Evolutionary conservation across 2,113 vertebrate species (phyloP).

Genomic region (Elanus axillaris): DNA sequence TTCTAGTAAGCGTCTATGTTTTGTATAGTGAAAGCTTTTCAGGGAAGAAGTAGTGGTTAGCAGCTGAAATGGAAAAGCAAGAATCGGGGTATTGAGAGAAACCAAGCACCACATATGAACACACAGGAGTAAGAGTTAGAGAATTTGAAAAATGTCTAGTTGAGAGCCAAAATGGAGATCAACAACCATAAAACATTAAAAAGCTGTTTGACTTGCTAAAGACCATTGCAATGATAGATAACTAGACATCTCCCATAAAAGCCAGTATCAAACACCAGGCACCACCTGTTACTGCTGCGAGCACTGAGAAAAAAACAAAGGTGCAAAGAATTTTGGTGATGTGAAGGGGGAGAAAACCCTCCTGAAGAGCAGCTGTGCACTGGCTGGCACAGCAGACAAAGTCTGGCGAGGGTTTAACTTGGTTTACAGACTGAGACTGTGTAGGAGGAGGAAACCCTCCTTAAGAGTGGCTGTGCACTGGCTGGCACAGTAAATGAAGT

Average conservation of each 20-base stretch:
- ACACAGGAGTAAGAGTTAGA: background rate
- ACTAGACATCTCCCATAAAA: background rate
- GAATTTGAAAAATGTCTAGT: constrained; percentile 59
- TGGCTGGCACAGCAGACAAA: background rate
- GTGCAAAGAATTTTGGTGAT: constrained; percentile 3
- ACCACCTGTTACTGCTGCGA: constrained; percentile 37
- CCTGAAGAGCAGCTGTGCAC: background rate
- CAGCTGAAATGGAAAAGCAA: constrained; percentile 22
- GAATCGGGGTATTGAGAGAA: background rate
- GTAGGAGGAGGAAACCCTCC: background rate
- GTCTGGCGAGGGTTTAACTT: background rate
- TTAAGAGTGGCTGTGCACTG: background rate
- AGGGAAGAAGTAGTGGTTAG: background rate
- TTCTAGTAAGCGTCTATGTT: background rate
- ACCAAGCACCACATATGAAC: background rate
- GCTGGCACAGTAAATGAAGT: background rate
- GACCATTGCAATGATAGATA: constrained; percentile 29
- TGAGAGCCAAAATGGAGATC: constrained; percentile 38
- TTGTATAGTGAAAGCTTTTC: background rate
- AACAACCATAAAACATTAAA: constrained; percentile 33
- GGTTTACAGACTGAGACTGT: background rate
- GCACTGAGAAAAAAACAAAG: background rate
- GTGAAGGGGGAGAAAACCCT: background rate
- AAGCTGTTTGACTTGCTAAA: constrained; percentile 27
- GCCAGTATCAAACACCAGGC: constrained; percentile 16